These are phyloP conservation scores for Carpatolechia fugitivella DNA, from an alignment of 2,888 invertebrate genomes.

Conservation along the genomic window DNA sequence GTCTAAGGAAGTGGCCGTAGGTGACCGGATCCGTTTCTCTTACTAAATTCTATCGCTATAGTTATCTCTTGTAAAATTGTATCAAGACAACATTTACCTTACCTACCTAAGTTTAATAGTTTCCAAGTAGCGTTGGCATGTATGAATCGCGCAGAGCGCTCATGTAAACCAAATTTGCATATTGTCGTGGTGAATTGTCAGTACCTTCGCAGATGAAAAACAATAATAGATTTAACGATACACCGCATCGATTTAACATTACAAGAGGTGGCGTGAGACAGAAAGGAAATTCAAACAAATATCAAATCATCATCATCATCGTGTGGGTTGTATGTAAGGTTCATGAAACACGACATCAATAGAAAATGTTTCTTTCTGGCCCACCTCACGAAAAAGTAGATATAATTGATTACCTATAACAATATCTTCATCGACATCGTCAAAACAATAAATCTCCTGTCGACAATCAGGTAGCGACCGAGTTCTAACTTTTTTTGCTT, in stretches of 20 bases:
- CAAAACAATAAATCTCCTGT: slow-evolving; percentile 12
- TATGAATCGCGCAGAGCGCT: background rate
- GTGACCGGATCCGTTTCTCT: too few species aligned
- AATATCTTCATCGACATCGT: background rate
- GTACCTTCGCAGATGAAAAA: background rate
- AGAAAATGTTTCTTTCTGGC: background rate
- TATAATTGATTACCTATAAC: background rate
- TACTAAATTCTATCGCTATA: too few species aligned
- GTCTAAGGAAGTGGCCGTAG: too few species aligned
- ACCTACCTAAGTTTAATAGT: background rate
- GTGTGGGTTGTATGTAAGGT: too few species aligned
- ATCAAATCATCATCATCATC: too few species aligned
- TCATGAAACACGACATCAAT: too few species aligned
- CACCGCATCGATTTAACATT: background rate
- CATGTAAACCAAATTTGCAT: background rate
- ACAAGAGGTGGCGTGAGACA: background rate
- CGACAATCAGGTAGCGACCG: slow-evolving; percentile 34
- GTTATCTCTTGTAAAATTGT: background rate
- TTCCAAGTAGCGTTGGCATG: slow-evolving; percentile 1
- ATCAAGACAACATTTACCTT: background rate
- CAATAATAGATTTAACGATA: slow-evolving; percentile 5
- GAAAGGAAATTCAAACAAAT: background rate
- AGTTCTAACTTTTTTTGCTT: slow-evolving; percentile 61
- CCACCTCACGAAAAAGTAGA: background rate
- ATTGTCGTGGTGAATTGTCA: background rate